Evolutionary conservation across 2,797 vertebrate genomes (phyloP).

Genomic region (Discoglossus pictus): DNA sequence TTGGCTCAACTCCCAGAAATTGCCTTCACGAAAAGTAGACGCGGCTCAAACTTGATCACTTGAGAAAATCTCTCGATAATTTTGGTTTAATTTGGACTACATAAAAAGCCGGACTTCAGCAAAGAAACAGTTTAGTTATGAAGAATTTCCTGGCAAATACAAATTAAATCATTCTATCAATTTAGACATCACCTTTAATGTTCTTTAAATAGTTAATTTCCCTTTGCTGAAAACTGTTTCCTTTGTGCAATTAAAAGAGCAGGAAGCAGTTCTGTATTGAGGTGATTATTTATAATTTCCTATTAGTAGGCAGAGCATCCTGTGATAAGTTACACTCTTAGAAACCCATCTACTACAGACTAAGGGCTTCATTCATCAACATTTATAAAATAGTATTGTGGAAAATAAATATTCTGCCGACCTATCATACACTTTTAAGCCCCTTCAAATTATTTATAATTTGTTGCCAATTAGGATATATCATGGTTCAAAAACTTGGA

Average conservation of each 20-base stretch:
- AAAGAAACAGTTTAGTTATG: conserved; percentile 28
- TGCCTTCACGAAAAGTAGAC: too few species aligned
- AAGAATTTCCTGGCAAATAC: conserved; percentile 36
- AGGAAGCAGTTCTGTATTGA: conserved; percentile 64
- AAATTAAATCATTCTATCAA: conserved; percentile 22
- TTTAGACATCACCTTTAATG: conserved; percentile 43
- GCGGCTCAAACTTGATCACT: too few species aligned
- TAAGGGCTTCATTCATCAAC: too few species aligned
- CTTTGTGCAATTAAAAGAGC: conserved; percentile 58
- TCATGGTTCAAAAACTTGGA: too few species aligned
- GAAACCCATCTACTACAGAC: not conserved
- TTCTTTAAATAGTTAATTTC: conserved; percentile 62
- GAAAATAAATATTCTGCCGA: too few species aligned
- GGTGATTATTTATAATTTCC: conserved; percentile 69
- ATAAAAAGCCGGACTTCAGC: conserved; percentile 1
- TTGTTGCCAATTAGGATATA: too few species aligned
- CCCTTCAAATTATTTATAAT: too few species aligned
- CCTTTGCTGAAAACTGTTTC: conserved; percentile 55
- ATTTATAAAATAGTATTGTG: too few species aligned
- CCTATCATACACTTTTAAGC: too few species aligned
- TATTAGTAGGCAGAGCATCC: conserved; percentile 59
- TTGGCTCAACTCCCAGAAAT: too few species aligned
- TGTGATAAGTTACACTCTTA: conserved; percentile 40
- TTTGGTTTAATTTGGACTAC: too few species aligned
- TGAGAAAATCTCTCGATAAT: too few species aligned